phyloP scores from a whole-genome alignment of 2,888 invertebrate species.

The Nephrotoma appendiculata region DNA sequence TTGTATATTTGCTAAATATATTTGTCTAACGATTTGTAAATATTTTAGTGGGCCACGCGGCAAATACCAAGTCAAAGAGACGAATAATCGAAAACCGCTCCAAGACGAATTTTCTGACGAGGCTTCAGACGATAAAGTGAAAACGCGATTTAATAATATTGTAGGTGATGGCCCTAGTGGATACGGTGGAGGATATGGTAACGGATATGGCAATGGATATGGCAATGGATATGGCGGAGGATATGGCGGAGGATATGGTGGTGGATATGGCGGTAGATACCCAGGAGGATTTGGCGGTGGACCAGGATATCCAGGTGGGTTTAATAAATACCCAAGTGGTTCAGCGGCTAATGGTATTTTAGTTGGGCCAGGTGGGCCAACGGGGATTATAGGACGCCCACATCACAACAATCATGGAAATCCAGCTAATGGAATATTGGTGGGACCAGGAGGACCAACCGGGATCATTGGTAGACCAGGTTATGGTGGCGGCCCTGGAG shows the following conservation, averaged over 20 bases:
- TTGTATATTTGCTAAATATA: not conserved
- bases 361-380: conserved; percentile 35
- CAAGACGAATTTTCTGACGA: not conserved
- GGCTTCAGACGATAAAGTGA: conserved; percentile 18
- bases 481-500: conserved; percentile 7
- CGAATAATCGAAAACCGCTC: not conserved
- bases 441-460: conserved; percentile 40
- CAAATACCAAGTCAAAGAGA: not conserved
- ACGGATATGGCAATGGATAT: conserved; percentile 15
- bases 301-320: not conserved
- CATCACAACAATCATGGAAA: conserved; percentile 7
- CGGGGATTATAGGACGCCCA: conserved; percentile 33
- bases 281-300: conserved; percentile 1
- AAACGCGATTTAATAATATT: not conserved
- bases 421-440: conserved; percentile 24
- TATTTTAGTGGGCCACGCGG: not conserved
- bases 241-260: conserved; percentile 4
- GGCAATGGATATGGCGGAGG: conserved; percentile 16
- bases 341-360: conserved; percentile 17
- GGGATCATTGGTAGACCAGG: conserved; percentile 30
- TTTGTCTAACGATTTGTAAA: not conserved
- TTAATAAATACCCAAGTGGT: not conserved
- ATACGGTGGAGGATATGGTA: conserved; percentile 14
- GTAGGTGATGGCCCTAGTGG: conserved; percentile 7
- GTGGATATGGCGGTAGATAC: conserved; percentile 9